phyloP scores from a whole-genome alignment of 2,888 invertebrate genomes.

The Melieria picta region DNA sequence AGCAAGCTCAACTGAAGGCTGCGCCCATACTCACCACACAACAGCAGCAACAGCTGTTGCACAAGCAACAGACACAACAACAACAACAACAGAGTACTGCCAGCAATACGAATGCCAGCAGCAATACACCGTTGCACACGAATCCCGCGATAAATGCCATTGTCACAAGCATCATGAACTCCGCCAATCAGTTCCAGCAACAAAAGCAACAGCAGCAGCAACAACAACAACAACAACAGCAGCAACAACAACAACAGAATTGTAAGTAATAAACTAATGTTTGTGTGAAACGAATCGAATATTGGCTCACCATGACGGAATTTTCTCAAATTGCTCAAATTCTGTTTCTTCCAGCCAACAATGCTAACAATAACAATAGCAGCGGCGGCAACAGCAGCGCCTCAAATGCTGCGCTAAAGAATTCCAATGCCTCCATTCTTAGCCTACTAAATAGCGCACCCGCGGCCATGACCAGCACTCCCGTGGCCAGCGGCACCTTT shows the following conservation, averaged over 20 bases:
- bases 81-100: constrained; percentile 44
- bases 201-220: constrained; percentile 66
- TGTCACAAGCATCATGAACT: constrained; percentile 83
- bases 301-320: not conserved
- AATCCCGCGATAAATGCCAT: constrained; percentile 79
- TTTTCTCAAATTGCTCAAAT: not conserved
- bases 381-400: constrained; percentile 37
- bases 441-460: constrained; percentile 83
- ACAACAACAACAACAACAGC: constrained; percentile 55
- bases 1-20: constrained; percentile 78
- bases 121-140: constrained; percentile 57
- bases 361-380: constrained; percentile 36
- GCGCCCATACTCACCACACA: constrained; percentile 56
- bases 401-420: constrained; percentile 48
- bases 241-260: constrained; percentile 44
- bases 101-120: constrained; percentile 49
- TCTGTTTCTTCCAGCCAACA: constrained; percentile 7
- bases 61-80: constrained; percentile 49
- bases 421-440: constrained; percentile 76
- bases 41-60: constrained; percentile 56
- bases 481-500: constrained; percentile 67
- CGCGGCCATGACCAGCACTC: constrained; percentile 75
- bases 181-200: constrained; percentile 83
- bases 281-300: constrained; percentile 8
- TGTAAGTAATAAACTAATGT: constrained; percentile 32